Conservation (phyloP, 2,797 vertebrate genomes). For the Tragopan temminckii region DNA sequence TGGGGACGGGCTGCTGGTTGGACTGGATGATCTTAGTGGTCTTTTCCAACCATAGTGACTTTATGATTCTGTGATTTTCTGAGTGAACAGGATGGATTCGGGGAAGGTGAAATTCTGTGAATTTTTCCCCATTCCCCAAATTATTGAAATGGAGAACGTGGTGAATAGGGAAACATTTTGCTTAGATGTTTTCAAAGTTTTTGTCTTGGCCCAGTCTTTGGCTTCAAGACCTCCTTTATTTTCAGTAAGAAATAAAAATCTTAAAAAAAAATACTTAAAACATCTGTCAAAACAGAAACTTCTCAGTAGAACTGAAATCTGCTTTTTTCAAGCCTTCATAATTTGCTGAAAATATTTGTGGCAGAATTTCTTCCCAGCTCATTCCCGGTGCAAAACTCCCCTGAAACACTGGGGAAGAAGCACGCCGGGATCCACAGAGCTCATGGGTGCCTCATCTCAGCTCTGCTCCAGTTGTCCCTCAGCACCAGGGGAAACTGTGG, state of each 20-base stretch:
- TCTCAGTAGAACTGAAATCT: constrained; percentile 45
- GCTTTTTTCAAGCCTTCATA: constrained; percentile 62
- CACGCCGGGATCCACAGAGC: neutral
- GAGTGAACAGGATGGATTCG: neutral
- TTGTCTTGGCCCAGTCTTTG: constrained; percentile 29
- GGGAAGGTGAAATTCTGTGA: constrained; percentile 42
- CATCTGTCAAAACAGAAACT: constrained; percentile 71
- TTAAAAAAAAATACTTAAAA: constrained; percentile 60
- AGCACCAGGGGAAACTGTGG: neutral
- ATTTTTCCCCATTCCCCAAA: constrained; percentile 43
- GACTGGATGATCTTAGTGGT: too few species aligned
- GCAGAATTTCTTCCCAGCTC: constrained; percentile 57
- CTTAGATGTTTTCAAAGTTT: constrained; percentile 25
- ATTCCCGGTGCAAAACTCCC: neutral
- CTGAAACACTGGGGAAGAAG: neutral
- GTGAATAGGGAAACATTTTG: neutral
- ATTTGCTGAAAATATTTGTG: constrained; percentile 65
- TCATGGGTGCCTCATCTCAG: constrained; percentile 11
- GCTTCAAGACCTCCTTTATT: constrained; percentile 68
- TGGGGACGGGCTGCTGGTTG: too few species aligned
- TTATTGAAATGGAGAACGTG: neutral
- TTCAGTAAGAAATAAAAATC: constrained; percentile 56
- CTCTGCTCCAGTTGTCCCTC: constrained; percentile 2
- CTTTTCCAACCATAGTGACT: too few species aligned
- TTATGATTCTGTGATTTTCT: neutral